phyloP scores from a whole-genome alignment of 2,113 vertebrate species.

The Salvator merianae region DNA sequence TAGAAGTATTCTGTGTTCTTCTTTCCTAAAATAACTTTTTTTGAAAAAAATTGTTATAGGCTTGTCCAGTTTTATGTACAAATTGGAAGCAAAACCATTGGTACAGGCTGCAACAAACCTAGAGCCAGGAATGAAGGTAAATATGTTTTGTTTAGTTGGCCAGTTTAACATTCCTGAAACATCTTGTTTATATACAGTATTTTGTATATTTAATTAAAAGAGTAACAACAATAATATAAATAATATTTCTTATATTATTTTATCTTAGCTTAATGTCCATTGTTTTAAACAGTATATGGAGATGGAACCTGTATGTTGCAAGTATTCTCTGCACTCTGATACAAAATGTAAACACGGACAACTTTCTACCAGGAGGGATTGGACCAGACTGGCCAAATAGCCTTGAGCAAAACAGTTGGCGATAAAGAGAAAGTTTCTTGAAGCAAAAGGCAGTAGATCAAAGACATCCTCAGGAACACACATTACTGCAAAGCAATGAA shows the following conservation, averaged over 20 bases:
- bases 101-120: constrained; percentile 89
- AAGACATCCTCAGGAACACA: too few species aligned
- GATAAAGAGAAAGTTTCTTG: too few species aligned
- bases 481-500: too few species aligned
- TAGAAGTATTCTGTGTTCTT: background rate
- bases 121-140: constrained; percentile 95
- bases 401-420: too few species aligned
- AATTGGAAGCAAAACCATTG: constrained; percentile 91
- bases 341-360: background rate
- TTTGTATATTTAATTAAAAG: background rate
- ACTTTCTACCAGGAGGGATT: background rate
- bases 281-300: too few species aligned
- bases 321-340: background rate
- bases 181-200: background rate
- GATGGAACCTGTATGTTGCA: background rate
- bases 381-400: too few species aligned
- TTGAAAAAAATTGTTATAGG: constrained; percentile 64
- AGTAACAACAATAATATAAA: background rate
- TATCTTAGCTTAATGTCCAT: background rate
- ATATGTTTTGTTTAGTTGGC: constrained; percentile 28
- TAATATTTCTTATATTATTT: background rate
- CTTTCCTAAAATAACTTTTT: background rate
- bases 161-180: constrained; percentile 25
- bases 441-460: too few species aligned
- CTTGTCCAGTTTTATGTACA: constrained; percentile 95